Evolutionary conservation across 2,888 invertebrate species (phyloP).

Genomic region (Liposcelis brunnea): DNA sequence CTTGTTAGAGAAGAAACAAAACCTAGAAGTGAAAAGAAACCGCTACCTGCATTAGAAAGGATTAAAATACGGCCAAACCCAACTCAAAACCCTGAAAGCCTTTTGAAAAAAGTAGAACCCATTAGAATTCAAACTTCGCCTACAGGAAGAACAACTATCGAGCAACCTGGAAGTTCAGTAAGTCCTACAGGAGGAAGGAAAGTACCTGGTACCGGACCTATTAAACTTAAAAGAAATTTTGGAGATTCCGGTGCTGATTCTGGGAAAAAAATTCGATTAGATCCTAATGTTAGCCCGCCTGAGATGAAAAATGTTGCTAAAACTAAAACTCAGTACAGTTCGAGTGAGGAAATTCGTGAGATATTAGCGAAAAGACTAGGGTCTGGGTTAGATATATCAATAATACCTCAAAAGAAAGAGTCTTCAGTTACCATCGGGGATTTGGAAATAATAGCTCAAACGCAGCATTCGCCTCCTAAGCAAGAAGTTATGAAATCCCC

Average conservation of each 20-base stretch:
- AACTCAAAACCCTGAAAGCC: neutral
- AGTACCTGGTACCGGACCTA: too few relatives aligned
- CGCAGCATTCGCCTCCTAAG: too few relatives aligned
- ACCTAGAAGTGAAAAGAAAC: neutral
- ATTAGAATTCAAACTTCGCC: neutral
- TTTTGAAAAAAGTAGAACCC: neutral
- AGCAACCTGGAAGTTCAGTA: too few relatives aligned
- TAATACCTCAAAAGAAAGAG: neutral
- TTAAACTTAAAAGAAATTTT: too few relatives aligned
- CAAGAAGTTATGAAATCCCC: too few relatives aligned
- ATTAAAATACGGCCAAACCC: neutral
- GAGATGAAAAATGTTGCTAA: neutral
- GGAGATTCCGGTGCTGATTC: too few relatives aligned
- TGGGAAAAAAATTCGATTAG: too few relatives aligned
- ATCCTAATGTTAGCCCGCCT: too few relatives aligned
- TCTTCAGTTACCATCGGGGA: too few relatives aligned
- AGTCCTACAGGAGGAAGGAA: too few relatives aligned
- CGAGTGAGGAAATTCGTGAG: conserved; percentile 2
- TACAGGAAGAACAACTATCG: too few relatives aligned
- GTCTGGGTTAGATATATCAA: conserved; percentile 3
- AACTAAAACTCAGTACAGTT: neutral
- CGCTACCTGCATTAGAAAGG: neutral
- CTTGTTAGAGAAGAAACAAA: neutral
- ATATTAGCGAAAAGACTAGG: conserved; percentile 1
- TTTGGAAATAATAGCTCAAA: too few relatives aligned